Evolutionary conservation across 2,113 vertebrate species (phyloP).

Genomic region (Gymnocephalus cernua): DNA sequence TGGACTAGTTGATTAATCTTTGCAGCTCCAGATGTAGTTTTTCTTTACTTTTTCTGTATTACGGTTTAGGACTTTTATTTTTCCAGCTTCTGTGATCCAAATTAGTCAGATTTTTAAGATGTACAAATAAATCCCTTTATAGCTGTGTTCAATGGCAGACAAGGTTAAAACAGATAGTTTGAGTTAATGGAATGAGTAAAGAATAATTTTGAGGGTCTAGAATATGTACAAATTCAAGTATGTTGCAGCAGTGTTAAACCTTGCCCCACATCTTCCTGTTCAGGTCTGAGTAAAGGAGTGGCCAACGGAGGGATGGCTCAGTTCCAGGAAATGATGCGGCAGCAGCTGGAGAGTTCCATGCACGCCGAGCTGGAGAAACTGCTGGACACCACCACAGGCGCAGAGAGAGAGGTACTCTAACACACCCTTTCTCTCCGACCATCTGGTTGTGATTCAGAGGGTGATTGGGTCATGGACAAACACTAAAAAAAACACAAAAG

Average conservation of each 20-base stretch:
- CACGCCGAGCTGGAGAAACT: slow-evolving; percentile 93
- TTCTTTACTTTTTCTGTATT: too few relatives aligned
- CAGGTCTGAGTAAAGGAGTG: slow-evolving; percentile 91
- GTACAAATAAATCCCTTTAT: not conserved
- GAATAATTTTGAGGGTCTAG: not conserved
- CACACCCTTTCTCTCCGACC: slow-evolving; percentile 11
- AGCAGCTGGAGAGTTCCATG: slow-evolving; percentile 96
- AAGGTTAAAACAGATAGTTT: not conserved
- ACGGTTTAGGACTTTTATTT: too few relatives aligned
- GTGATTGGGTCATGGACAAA: slow-evolving; percentile 31
- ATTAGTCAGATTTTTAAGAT: too few relatives aligned
- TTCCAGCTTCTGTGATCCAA: not conserved
- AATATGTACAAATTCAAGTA: not conserved
- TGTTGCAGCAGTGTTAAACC: not conserved
- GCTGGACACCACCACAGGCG: slow-evolving; percentile 84
- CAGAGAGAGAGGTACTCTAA: slow-evolving; percentile 87
- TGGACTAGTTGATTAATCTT: not conserved
- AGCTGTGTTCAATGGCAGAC: not conserved
- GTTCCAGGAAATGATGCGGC: slow-evolving; percentile 97
- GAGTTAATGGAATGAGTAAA: not conserved
- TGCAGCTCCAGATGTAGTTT: not conserved
- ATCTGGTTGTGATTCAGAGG: slow-evolving; percentile 72
- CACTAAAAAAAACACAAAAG: slow-evolving; percentile 60
- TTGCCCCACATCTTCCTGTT: not conserved
- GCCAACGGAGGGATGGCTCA: slow-evolving; percentile 88